Conservation (phyloP, 2,888 invertebrate genomes). For the Lasioglossum zephyrum region DNA sequence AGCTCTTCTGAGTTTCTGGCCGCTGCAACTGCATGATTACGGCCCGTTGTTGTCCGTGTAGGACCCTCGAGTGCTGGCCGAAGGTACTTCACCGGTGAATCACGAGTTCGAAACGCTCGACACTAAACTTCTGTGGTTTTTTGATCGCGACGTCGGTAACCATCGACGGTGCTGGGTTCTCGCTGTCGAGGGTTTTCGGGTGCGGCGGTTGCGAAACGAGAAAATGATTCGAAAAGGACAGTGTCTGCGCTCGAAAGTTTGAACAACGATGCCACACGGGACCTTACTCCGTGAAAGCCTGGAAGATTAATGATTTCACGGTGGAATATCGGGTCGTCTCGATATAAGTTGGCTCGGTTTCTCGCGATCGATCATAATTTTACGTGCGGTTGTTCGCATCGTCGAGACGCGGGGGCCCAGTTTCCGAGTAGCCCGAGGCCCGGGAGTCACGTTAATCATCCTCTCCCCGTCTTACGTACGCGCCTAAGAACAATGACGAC, state of each 20-base stretch:
- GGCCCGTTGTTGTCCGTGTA: neutral
- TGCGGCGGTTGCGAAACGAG: neutral
- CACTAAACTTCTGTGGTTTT: neutral
- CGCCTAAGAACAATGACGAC: conserved; percentile 70
- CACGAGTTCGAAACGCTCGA: neutral
- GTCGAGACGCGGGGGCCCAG: conserved; percentile 21
- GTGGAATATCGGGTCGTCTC: neutral
- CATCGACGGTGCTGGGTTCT: neutral
- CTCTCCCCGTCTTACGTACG: conserved; percentile 61
- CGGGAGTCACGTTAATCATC: conserved; percentile 52
- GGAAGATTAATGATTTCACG: neutral
- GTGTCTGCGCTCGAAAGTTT: neutral
- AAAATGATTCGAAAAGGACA: neutral
- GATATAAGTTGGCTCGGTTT: conserved; percentile 9
- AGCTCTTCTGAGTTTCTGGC: neutral
- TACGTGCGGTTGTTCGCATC: conserved; percentile 22
- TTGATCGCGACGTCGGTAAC: neutral
- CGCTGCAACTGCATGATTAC: neutral
- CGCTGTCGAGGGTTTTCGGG: too few relatives aligned
- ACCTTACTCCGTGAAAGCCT: neutral
- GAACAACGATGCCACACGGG: neutral
- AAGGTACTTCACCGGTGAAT: conserved; percentile 11
- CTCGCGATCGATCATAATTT: conserved; percentile 60
- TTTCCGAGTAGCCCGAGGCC: conserved; percentile 40
- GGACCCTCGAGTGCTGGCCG: neutral